Percentiles rank a stretch among this genome's conserved stretches.
These are phyloP conservation scores for Oncorhynchus clarkii DNA, from an alignment of 2,113 vertebrate species.

Conservation along the genomic window DNA sequence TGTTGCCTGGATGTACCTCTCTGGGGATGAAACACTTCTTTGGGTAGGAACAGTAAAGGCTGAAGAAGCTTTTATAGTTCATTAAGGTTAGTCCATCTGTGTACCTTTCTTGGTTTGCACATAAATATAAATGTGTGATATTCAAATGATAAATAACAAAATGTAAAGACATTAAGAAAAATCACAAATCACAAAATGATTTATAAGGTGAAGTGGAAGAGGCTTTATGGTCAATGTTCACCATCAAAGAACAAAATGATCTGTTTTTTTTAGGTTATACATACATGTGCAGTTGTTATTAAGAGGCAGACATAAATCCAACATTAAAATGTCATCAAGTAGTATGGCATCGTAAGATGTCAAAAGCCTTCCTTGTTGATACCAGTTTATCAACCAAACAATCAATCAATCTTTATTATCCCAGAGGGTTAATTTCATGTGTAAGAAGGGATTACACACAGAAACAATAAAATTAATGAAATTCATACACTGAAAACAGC, in stretches of 20 bases:
- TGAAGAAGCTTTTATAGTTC: too few species aligned
- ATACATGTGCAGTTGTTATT: background rate
- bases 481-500: background rate
- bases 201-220: too few species aligned
- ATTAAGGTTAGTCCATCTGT: too few species aligned
- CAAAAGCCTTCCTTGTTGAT: background rate
- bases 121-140: too few species aligned
- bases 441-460: background rate
- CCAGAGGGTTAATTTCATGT: background rate
- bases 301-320: background rate
- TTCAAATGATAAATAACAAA: too few species aligned
- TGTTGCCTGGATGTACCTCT: constrained; percentile 10
- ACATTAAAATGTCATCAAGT: too few species aligned
- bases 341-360: constrained; percentile 2
- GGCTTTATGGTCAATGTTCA: too few species aligned
- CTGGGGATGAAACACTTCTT: background rate
- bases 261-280: background rate
- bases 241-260: too few species aligned
- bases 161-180: too few species aligned
- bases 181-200: too few species aligned
- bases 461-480: background rate
- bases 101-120: too few species aligned
- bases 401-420: background rate
- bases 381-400: background rate
- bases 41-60: background rate